Base-by-base conservation (phyloP, 2,113 vertebrate genomes). In the Phylloscopus trochilus region DNA sequence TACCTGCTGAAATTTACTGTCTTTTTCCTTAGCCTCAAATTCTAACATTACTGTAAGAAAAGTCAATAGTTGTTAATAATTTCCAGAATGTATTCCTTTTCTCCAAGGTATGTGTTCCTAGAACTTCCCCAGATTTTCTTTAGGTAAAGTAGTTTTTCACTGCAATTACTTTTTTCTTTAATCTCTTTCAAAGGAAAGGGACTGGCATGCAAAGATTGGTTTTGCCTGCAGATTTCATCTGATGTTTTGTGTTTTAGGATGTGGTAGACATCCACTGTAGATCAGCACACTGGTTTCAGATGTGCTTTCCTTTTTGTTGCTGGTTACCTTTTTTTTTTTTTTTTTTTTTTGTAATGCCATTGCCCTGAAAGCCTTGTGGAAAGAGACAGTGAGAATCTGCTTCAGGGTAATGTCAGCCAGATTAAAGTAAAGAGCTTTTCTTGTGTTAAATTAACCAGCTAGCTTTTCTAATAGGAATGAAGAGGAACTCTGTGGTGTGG, bases 371-470 rank as follows among this genome's bases (percentile, higher is more conserved):
- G 37, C 58, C n/a, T 4, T 85, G 76, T 82, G 74, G 62, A 93
- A 89, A 79, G 49, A 94, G 69, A 82, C 21, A 77, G 52, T 78
- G 69, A 87, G 74, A 82, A 56, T 95, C 49, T 93, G 58, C 78
- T 91, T 60, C 49, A 73, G 49, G 62, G 24, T 37, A 68, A 17
- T 69, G 67, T 85, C 63, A 93, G 28, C 22, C 78, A 91, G 78
- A 70, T 85, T 96, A 83, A 94, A 87, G 51, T 89, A 83, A 94
- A 89, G 92, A 89, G 82, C 70, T 94, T 93, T 96, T 49, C 35
- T 79, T 89, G 84, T 74, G 87, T 85, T 93, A 52, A 93, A 87
- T 87, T 90, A 80, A 93, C 78, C 75, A 69, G 49, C 33, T 60
- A 52, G 58, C 53, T 44, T 82, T 89, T 72, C 20, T 66, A 46